Evolutionary conservation across 2,797 vertebrate genomes (phyloP).

Genomic region (Clangula hyemalis): DNA sequence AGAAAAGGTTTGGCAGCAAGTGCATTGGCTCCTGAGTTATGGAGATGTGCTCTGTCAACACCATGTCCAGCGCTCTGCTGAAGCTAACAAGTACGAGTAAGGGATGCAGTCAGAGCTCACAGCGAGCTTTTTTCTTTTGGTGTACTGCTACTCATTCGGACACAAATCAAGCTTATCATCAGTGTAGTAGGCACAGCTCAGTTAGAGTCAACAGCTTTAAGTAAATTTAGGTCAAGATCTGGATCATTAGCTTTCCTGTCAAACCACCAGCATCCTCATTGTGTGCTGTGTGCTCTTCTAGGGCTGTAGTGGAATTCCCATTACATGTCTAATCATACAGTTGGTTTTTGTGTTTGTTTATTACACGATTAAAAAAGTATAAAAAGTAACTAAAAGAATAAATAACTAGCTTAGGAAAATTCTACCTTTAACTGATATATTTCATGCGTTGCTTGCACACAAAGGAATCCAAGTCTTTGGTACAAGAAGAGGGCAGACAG

Average conservation of each 20-base stretch:
- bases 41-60: background rate
- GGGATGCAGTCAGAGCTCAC: background rate
- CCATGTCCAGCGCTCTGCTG: background rate
- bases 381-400: background rate
- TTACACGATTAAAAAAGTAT: background rate
- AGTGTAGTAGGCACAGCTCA: background rate
- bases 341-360: background rate
- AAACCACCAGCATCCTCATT: background rate
- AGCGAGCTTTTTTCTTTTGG: background rate
- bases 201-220: background rate
- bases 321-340: background rate
- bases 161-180: background rate
- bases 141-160: background rate
- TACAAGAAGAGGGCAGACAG: background rate
- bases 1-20: background rate
- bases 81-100: background rate
- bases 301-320: background rate
- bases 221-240: background rate
- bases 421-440: accelerated
- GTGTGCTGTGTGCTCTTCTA: background rate
- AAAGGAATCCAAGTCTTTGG: background rate
- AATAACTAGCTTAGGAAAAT: background rate
- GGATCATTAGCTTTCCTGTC: background rate
- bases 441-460: accelerated
- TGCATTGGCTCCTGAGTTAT: background rate